A percentile compares a stretch with the other conserved stretches of the same genome.
Evolutionary conservation across 2,888 invertebrate genomes (phyloP).

Genomic region (Chymomyza amoena): DNA sequence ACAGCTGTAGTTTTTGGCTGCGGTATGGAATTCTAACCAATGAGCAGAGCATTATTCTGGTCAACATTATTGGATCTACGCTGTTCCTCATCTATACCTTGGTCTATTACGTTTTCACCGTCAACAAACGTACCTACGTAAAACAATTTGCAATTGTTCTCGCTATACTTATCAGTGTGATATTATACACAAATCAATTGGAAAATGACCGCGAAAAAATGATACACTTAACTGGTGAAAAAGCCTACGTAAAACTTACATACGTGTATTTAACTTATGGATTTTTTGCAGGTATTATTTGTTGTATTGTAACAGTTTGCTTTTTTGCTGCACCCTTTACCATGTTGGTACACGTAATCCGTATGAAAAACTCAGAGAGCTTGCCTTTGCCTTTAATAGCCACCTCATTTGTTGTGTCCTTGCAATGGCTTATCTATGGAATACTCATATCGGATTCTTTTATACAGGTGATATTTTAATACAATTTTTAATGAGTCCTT

Average conservation of each 20-base stretch:
- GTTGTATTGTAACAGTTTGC: slow-evolving; percentile 87
- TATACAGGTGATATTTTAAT: slow-evolving; percentile 83
- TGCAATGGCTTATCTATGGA: slow-evolving; percentile 93
- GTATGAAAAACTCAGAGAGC: slow-evolving; percentile 88
- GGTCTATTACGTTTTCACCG: slow-evolving; percentile 86
- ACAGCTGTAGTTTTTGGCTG: slow-evolving; percentile 88
- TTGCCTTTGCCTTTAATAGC: slow-evolving; percentile 93
- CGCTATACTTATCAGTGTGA: slow-evolving; percentile 80
- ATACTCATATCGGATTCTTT: slow-evolving; percentile 87
- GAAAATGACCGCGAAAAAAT: slow-evolving; percentile 80
- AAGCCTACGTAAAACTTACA: not conserved
- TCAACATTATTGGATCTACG: slow-evolving; percentile 86
- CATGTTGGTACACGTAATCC: slow-evolving; percentile 88
- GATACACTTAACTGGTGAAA: slow-evolving; percentile 83
- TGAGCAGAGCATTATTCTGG: slow-evolving; percentile 86
- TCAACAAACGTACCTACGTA: slow-evolving; percentile 84
- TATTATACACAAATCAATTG: slow-evolving; percentile 82
- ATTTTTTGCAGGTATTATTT: slow-evolving; percentile 81
- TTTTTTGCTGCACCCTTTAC: slow-evolving; percentile 91
- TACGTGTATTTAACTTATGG: not conserved
- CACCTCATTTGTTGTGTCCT: slow-evolving; percentile 88
- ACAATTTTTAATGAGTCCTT: not conserved
- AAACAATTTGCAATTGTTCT: slow-evolving; percentile 82
- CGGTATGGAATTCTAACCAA: slow-evolving; percentile 87
- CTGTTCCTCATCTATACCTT: slow-evolving; percentile 86